Conservation (phyloP, 2,888 invertebrate species). For the Bhutanitis thaidina region DNA sequence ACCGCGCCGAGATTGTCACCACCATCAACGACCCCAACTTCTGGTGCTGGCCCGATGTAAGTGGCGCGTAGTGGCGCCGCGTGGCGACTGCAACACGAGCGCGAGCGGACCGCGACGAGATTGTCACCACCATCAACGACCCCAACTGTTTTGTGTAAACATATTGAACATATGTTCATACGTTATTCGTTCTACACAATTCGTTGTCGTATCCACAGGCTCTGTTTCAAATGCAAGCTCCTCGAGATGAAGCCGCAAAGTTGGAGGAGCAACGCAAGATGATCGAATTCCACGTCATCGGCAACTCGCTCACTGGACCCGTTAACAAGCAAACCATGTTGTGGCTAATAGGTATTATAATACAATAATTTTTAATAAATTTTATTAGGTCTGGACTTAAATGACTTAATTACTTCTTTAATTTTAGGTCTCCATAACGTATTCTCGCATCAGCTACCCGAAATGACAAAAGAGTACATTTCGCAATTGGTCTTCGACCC, state of each 20-base stretch:
- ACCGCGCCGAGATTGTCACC: too few relatives aligned
- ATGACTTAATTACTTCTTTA: too few relatives aligned
- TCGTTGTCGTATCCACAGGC: conserved; percentile 53
- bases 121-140: too few relatives aligned
- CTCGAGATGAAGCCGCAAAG: conserved; percentile 94
- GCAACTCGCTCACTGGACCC: conserved; percentile 92
- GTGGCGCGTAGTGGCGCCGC: too few relatives aligned
- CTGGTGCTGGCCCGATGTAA: too few relatives aligned
- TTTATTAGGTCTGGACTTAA: too few relatives aligned
- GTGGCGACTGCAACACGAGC: too few relatives aligned
- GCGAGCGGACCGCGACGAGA: too few relatives aligned
- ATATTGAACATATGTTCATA: too few relatives aligned
- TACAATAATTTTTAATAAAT: neutral
- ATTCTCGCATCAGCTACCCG: conserved; percentile 96
- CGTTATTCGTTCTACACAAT: too few relatives aligned
- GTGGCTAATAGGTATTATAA: conserved; percentile 86
- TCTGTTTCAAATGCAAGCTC: conserved; percentile 90
- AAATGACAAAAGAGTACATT: conserved; percentile 99
- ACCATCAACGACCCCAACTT: too few relatives aligned
- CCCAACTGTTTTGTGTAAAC: too few relatives aligned
- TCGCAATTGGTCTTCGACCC: conserved; percentile 96
- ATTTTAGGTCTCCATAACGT: conserved; percentile 90
- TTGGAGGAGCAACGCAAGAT: conserved; percentile 92
- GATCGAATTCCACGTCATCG: conserved; percentile 96
- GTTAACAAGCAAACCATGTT: conserved; percentile 95